These are phyloP conservation scores for Bubo blakistoni DNA, from an alignment of 2,113 vertebrate species.

Conservation along the genomic window DNA sequence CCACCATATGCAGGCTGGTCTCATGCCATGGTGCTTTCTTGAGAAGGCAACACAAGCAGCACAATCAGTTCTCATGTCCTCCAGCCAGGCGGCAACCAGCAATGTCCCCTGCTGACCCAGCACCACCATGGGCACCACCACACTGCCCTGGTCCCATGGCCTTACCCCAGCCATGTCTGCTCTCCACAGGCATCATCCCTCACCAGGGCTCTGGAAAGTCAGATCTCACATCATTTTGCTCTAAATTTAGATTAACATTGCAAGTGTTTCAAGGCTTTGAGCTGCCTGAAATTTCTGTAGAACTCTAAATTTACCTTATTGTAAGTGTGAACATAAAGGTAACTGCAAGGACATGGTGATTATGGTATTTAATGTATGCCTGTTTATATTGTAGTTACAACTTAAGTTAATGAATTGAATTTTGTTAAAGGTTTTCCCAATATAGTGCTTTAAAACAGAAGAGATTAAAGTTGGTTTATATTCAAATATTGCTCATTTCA, in stretches of 20 bases:
- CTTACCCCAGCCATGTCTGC: no score
- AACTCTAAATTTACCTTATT: neutral
- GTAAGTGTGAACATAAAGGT: neutral
- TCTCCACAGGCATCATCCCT: neutral
- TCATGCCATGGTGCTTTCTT: neutral
- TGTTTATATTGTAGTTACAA: slow-evolving; percentile 15
- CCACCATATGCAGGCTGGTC: fast-evolving
- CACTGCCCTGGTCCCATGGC: fast-evolving
- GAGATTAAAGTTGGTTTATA: slow-evolving; percentile 30
- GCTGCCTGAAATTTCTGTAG: neutral
- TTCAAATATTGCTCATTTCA: slow-evolving; percentile 48
- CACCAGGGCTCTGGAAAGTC: neutral
- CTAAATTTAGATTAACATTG: neutral
- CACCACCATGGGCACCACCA: neutral
- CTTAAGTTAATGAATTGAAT: slow-evolving; percentile 20
- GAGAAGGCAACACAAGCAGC: neutral
- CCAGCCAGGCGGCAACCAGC: neutral
- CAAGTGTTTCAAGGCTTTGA: neutral
- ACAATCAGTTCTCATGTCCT: neutral
- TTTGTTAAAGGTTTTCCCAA: slow-evolving; percentile 24
- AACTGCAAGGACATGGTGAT: neutral
- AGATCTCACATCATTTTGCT: neutral
- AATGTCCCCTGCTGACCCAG: neutral
- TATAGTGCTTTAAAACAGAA: neutral
- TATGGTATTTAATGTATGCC: neutral